Conservation (phyloP, 2,888 invertebrate species). For the Nomada ruficornis region DNA sequence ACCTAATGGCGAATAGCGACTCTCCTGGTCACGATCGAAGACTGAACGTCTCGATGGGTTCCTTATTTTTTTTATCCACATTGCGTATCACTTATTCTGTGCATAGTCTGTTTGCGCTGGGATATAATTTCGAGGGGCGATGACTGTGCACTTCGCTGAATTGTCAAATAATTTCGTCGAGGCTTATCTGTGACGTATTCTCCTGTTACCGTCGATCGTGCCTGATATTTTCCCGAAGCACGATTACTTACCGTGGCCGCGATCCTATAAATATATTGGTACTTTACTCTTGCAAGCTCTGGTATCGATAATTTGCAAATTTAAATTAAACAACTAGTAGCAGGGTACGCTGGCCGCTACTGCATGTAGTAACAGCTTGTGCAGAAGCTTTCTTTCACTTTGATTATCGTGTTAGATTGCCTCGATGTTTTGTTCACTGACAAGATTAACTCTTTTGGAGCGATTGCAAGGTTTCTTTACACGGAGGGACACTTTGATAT, state of each 20-base stretch:
- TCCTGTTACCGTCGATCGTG: slow-evolving; percentile 17
- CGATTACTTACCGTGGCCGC: background rate
- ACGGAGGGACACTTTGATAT: slow-evolving; percentile 29
- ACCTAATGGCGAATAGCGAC: background rate
- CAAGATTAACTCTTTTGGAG: slow-evolving; percentile 27
- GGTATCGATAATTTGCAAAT: too few relatives aligned
- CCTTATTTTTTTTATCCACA: too few relatives aligned
- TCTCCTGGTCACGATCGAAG: background rate
- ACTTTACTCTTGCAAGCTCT: too few relatives aligned
- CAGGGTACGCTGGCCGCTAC: too few relatives aligned
- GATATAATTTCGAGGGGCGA: too few relatives aligned
- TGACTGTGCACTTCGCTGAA: background rate
- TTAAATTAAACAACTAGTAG: too few relatives aligned
- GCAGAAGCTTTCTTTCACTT: too few relatives aligned
- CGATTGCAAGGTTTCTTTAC: slow-evolving; percentile 23
- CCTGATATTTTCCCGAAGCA: background rate
- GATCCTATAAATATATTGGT: too few relatives aligned
- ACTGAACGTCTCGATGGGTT: too few relatives aligned
- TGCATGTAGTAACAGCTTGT: too few relatives aligned
- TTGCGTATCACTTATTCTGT: too few relatives aligned
- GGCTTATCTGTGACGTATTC: slow-evolving; percentile 4
- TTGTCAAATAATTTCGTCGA: background rate
- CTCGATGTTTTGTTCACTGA: slow-evolving; percentile 12
- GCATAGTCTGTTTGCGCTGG: too few relatives aligned
- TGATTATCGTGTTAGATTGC: background rate